phyloP scores from a whole-genome alignment of 2,888 invertebrate species.

The Dryocosmus kuriphilus region DNA sequence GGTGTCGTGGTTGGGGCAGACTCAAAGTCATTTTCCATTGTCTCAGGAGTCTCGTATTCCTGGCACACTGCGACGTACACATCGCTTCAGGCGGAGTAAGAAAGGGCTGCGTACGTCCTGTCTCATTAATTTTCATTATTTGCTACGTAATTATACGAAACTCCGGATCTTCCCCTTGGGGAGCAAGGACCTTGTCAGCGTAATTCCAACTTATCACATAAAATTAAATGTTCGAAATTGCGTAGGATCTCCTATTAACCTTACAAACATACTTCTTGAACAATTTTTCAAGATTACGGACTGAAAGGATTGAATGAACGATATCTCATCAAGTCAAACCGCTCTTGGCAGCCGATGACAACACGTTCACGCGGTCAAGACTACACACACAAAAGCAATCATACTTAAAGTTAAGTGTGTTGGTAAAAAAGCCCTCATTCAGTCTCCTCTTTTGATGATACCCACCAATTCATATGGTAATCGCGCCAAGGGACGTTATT shows the following conservation, averaged over 20 bases:
- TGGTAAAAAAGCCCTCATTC: slow-evolving; percentile 36
- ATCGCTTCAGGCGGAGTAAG: background rate
- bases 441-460: slow-evolving; percentile 56
- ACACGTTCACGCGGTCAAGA: slow-evolving; percentile 14
- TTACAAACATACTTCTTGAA: background rate
- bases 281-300: background rate
- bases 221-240: background rate
- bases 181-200: background rate
- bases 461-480: slow-evolving; percentile 71
- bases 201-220: slow-evolving; percentile 8
- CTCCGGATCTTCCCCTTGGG: background rate
- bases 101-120: slow-evolving; percentile 55
- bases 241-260: background rate
- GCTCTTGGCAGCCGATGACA: slow-evolving; percentile 14
- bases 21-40: slow-evolving; percentile 10
- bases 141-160: slow-evolving; percentile 31
- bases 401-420: slow-evolving; percentile 26
- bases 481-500: slow-evolving; percentile 61
- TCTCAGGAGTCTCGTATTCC: slow-evolving; percentile 19
- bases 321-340: slow-evolving; percentile 1
- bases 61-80: background rate
- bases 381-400: slow-evolving; percentile 17
- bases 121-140: slow-evolving; percentile 67
- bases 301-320: background rate
- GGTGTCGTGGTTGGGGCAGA: background rate